phyloP scores from a whole-genome alignment of 2,888 invertebrate species.

The Rhyacophila evoluta region DNA sequence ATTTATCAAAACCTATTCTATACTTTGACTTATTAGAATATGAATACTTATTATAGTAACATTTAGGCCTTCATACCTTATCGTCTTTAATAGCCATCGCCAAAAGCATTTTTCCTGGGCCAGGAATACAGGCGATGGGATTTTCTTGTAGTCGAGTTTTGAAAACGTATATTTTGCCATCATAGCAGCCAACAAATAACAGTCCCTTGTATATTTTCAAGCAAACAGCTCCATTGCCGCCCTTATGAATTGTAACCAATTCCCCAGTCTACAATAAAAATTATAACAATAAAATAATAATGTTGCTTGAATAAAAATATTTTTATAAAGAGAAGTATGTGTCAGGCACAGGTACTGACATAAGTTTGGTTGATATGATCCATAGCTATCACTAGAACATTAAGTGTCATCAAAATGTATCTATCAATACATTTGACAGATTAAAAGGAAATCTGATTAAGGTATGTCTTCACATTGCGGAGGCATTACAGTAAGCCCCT shows the following conservation, averaged over 20 bases:
- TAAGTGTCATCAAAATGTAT: too few species aligned
- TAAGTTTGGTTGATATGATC: not conserved
- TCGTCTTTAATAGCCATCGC: constrained; percentile 76
- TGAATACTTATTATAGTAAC: too few species aligned
- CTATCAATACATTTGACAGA: too few species aligned
- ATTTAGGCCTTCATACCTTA: too few species aligned
- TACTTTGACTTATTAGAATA: too few species aligned
- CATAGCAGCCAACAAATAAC: constrained; percentile 80
- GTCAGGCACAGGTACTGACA: too few species aligned
- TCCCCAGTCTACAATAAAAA: constrained; percentile 72
- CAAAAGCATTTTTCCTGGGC: constrained; percentile 79
- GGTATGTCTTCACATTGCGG: too few species aligned
- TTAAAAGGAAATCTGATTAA: too few species aligned
- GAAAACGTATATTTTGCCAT: constrained; percentile 82
- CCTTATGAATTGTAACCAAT: constrained; percentile 70
- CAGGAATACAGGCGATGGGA: constrained; percentile 74
- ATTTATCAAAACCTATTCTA: too few species aligned
- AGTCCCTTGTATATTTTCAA: constrained; percentile 75
- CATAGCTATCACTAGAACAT: not conserved
- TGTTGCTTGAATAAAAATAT: not conserved
- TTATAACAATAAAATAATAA: not conserved
- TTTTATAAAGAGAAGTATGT: too few species aligned
- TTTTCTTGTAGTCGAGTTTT: constrained; percentile 67
- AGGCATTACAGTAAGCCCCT: too few species aligned
- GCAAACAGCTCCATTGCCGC: constrained; percentile 80